Evolutionary conservation across 2,113 vertebrate genomes (phyloP), one percentile per base, ranked within the genome.

Genomic region (Lampris megalopsis): DNA sequence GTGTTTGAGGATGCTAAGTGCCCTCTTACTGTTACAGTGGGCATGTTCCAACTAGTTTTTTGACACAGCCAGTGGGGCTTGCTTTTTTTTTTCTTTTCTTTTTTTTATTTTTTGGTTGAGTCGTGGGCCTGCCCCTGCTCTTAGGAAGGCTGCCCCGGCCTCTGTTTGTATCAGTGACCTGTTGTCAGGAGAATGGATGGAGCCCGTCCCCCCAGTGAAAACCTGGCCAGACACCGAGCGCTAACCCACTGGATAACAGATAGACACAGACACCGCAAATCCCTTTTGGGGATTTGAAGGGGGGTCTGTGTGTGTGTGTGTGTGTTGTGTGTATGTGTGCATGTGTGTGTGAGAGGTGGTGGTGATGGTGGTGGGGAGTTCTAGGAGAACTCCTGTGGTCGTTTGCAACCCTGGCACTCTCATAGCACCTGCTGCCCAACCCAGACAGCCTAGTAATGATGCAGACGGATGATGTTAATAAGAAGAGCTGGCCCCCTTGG

Each of bases 401-500:
- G 95, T 97, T 96, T 97, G 94, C 97, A 96, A 96, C 95, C 92
- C 87, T 93, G 95, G 95, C 96, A 95, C 90, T 95, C 95, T 94
- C 92, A 94, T 92, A 92, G 94, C 95, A 94, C 96, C 90, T 90
- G 90, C 95, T 94, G 95, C 96, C 96, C 93, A 95, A 95, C 94
- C 95, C 95, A 95, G 95, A 95, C 96, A 96, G 95, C 93, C 94
- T 94, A 93, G 95, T 95, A 96, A 96, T 97, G 96, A 96, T 96
- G 95, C 96, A 96, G 96, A 97, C 96, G 96, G 95, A 97, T 96
- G 96, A 95, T 96, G 95, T 95, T 96, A 95, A 97, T 97, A 97
- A 95, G 95, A 95, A 93, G 93, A 95, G 94, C 94, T 93, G 93
- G 95, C 95, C 95, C 96, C 95, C 94, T 95, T 91, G 94, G 96